Evolutionary conservation across 2,888 invertebrate genomes (phyloP).

Genomic region (Epinotia ramella): DNA sequence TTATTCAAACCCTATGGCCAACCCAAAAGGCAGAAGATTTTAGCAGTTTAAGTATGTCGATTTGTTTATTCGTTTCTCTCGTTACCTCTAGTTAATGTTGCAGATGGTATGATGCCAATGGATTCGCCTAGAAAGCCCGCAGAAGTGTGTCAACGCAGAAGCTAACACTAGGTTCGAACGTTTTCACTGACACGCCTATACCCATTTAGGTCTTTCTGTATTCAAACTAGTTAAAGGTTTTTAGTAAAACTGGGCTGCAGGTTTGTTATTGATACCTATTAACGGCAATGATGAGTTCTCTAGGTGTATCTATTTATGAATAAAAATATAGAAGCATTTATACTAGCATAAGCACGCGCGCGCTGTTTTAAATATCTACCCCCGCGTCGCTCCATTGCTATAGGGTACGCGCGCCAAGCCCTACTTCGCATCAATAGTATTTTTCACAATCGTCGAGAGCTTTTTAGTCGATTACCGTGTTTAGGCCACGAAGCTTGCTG

Average conservation of each 20-base stretch:
- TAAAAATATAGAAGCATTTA: too few relatives aligned
- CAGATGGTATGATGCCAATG: constrained; percentile 5
- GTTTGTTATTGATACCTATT: not conserved
- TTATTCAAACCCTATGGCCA: not conserved
- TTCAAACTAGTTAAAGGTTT: not conserved
- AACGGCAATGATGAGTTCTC: not conserved
- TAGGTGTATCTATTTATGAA: not conserved
- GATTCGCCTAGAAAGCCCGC: constrained; percentile 4
- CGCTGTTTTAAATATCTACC: too few relatives aligned
- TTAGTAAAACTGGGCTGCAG: not conserved
- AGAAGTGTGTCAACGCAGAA: constrained; percentile 10
- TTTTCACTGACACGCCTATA: constrained; percentile 9
- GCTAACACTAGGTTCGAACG: not conserved
- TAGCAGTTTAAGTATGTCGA: not conserved
- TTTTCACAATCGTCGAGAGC: too few relatives aligned
- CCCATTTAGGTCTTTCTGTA: not conserved
- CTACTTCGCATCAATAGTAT: too few relatives aligned
- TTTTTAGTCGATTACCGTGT: too few relatives aligned
- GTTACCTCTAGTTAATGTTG: not conserved
- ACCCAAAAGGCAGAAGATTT: not conserved
- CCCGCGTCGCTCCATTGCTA: too few relatives aligned
- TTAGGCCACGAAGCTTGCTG: too few relatives aligned
- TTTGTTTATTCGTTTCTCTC: not conserved
- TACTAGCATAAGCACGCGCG: too few relatives aligned
- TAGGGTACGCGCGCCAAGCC: too few relatives aligned